Evolutionary conservation across 1,140 invertebrate genomes (phyloP), one percentile per base, ranked within the genome.

Genomic region (Drosophila leontia): DNA sequence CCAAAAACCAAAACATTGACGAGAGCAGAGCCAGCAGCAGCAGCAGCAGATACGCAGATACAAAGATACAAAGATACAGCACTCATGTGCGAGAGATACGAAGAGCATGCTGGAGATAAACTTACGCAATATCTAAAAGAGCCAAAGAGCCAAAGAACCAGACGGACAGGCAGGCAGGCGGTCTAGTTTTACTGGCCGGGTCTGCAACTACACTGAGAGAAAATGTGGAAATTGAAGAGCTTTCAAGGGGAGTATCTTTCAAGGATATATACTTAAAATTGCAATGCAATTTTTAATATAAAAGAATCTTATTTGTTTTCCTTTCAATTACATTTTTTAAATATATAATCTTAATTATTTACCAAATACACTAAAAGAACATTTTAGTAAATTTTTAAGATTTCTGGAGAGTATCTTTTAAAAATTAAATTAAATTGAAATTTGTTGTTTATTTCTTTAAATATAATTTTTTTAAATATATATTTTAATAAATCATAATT

Each of bases 101-200:
- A 59, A 71, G 59, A 51, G 47, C 50, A 68, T 62, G 69, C 51
- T 61, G 70, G 63, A 84, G 84, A 90, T 81, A 88, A 87, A 84
- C 80, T 88, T 88, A 88, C 85, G 84, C 84, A 88, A 87, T 56
- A 65, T 55, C 57, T 62, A 12, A 80, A 77, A 48, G 62, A 64
- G 45, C 78, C 64, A 58, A 69, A 69, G 67, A 69, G 65, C 47
- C 72, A 26, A 82, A 82, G 69, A 61, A 62, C 53, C 62, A 51
- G 55, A 55, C 62, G 44, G 65, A 68, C 53, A 56, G 53, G 35
- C 53, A 15, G 23, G 29, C 75, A 53, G 39, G 47, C 60, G 60
- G 35, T 63, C 60, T 63, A 63, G 60, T 63, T 63, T 63, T 55
- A n/a, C 19, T 56, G 53, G 17, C 53, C 50, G 17, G 32, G 50